A percentile compares a stretch with the other conserved stretches of the same genome.
phyloP scores from a whole-genome alignment of 2,797 vertebrate genomes.

The Kryptolebias ocellatus region DNA sequence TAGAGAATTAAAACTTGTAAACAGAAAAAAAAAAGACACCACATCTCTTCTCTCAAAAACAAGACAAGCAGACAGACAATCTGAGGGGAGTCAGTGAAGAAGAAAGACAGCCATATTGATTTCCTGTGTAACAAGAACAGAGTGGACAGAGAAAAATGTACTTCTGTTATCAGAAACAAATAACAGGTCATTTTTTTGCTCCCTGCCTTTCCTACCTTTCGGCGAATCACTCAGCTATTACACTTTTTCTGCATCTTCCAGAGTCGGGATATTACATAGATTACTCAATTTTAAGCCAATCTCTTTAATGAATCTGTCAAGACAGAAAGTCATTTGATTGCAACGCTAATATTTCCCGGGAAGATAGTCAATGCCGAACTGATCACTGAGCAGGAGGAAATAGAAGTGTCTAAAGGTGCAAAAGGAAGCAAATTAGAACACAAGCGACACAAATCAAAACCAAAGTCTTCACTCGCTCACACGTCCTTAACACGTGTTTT shows the following conservation, averaged over 20 bases:
- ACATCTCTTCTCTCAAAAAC: constrained; percentile 1
- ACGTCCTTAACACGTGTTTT: not conserved
- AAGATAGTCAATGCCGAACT: not conserved
- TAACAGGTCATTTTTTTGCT: not conserved
- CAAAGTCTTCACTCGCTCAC: not conserved
- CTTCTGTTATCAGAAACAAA: constrained; percentile 13
- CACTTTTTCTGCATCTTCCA: not conserved
- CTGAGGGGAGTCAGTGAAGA: constrained; percentile 1
- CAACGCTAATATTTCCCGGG: not conserved
- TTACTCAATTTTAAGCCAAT: not conserved
- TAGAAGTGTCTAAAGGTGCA: not conserved
- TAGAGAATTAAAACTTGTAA: constrained; percentile 3
- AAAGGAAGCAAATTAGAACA: not conserved
- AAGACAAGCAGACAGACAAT: not conserved
- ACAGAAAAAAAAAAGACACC: constrained; percentile 5
- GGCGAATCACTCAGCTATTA: not conserved
- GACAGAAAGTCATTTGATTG: constrained; percentile 10
- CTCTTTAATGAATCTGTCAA: constrained; percentile 17
- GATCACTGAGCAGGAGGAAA: not conserved
- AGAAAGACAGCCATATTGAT: constrained; percentile 7
- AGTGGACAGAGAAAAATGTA: not conserved
- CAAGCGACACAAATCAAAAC: not conserved
- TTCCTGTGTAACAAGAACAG: not conserved
- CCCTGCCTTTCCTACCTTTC: constrained; percentile 7
- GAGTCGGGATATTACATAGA: not conserved